Conservation (phyloP, 2,888 invertebrate genomes). For the Heliconius erato region DNA sequence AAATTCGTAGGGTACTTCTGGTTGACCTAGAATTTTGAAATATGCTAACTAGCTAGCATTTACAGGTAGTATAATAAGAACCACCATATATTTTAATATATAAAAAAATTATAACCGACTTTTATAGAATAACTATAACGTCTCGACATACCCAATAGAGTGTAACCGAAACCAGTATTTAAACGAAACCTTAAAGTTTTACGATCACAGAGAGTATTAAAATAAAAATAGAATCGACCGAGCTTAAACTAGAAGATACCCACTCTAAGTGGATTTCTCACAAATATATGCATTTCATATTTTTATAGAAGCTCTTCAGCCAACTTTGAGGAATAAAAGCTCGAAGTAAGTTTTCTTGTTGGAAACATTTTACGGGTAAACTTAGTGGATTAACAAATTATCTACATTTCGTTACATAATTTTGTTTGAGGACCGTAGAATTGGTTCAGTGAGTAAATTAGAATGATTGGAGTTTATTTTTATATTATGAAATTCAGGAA, state of each 20-base stretch:
- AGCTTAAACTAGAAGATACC: slow-evolving; percentile 35
- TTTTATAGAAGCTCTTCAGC: slow-evolving; percentile 36
- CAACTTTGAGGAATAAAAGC: slow-evolving; percentile 31
- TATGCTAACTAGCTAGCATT: too few relatives aligned
- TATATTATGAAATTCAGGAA: neutral
- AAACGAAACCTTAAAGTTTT: slow-evolving; percentile 41
- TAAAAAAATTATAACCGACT: too few relatives aligned
- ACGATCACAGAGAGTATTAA: slow-evolving; percentile 47
- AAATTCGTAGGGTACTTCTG: too few relatives aligned
- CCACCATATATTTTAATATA: too few relatives aligned
- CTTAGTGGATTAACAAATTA: slow-evolving; percentile 33
- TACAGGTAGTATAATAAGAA: too few relatives aligned
- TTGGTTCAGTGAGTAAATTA: slow-evolving; percentile 1
- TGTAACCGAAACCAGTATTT: slow-evolving; percentile 10
- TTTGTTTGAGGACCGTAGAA: slow-evolving; percentile 6
- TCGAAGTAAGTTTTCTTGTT: slow-evolving; percentile 26
- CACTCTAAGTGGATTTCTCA: slow-evolving; percentile 38
- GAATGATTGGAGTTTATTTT: neutral
- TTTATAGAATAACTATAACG: neutral
- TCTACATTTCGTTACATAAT: slow-evolving; percentile 29
- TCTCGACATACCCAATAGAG: slow-evolving; percentile 3
- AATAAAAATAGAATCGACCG: slow-evolving; percentile 35
- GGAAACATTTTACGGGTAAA: slow-evolving; percentile 26
- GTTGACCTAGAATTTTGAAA: too few relatives aligned
- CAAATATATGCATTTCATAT: slow-evolving; percentile 40